Conservation (phyloP, 1,140 invertebrate genomes). For the Leguminivora glycinivorella region DNA sequence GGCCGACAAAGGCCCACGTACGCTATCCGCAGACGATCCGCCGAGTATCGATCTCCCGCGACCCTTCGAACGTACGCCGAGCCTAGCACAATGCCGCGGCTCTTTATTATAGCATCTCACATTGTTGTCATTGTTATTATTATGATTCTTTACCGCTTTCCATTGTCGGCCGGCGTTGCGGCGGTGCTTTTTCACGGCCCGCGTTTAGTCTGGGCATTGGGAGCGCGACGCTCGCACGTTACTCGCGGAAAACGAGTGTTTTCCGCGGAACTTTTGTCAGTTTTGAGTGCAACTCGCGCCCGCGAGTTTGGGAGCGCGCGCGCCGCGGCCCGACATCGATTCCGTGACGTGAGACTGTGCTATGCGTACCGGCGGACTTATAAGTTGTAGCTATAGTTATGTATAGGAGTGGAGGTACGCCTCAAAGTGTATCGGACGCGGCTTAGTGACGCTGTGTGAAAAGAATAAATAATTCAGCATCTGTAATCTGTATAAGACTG, state of each 20-base stretch:
- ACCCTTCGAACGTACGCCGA: constrained; percentile 72
- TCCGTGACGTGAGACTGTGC: background rate
- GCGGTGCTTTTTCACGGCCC: constrained; percentile 76
- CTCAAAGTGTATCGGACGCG: constrained; percentile 22
- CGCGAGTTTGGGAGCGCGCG: constrained; percentile 49
- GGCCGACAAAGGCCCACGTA: constrained; percentile 65
- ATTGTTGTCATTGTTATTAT: constrained; percentile 80
- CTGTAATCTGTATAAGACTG: constrained; percentile 3
- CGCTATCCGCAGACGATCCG: constrained; percentile 70
- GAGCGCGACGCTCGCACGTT: constrained; percentile 75
- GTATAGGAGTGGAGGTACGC: constrained; percentile 14
- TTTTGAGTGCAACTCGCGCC: constrained; percentile 48
- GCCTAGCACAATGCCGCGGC: constrained; percentile 73
- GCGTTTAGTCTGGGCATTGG: constrained; percentile 77
- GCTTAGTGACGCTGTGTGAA: constrained; percentile 23
- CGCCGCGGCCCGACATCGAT: constrained; percentile 38
- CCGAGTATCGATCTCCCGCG: constrained; percentile 74
- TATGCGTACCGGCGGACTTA: background rate
- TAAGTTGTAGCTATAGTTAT: background rate
- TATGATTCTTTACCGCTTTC: constrained; percentile 79
- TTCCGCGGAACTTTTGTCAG: constrained; percentile 65
- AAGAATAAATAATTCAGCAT: constrained; percentile 19
- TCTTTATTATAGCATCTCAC: constrained; percentile 79
- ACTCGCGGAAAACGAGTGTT: constrained; percentile 71
- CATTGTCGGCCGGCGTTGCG: constrained; percentile 76